Evolutionary conservation across 2,113 vertebrate genomes (phyloP), one percentile per base, ranked within the genome.

Genomic region (Telmatochromis sp.): DNA sequence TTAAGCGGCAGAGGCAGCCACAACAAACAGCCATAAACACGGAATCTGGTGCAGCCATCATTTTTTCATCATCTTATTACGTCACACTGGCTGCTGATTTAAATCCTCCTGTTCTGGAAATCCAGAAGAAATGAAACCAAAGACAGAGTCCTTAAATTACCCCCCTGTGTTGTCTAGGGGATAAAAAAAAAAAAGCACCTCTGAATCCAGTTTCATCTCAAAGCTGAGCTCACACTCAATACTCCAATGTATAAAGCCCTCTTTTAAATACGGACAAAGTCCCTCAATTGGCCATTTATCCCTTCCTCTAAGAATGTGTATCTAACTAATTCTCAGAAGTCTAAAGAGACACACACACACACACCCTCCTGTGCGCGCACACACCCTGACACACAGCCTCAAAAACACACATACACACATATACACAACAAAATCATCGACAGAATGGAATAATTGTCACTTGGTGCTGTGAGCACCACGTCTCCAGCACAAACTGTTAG

Each of bases 241-340:
- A 85, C 90, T 92, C 87, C 86, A 85, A 92, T 85, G 84, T 88
- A 93, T 93, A 92, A 94, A 94, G 90, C 84, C 83, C 91, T 84
- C 86, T 91, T 94, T 91, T 89, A 93, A 88, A 92, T 21, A 87
- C 40, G 37, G 80, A 92, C 90, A 90, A 92, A 93, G 83, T 88
- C 89, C 87, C 86, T 94, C 91, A 94, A 91, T 89, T 91, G 91
- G 92, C 90, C 91, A 90, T 95, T 94, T 92, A 92, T 93, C 88
- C 89, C 84, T 81, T 86, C 84, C 88, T 90, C 89, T 91, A 91
- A 91, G 87, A 93, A 93, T 91, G 90, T 91, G 88, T 93, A 91
- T 93, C 92, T 91, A 94, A 92, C 92, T 93, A 90, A 93, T 92
- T 92, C 90, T 93, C 91, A 93, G 45, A 91, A 93, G 91, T 91